These are phyloP conservation scores for Cirrhinus molitorella DNA, from an alignment of 2,797 vertebrate genomes.

Conservation along the genomic window DNA sequence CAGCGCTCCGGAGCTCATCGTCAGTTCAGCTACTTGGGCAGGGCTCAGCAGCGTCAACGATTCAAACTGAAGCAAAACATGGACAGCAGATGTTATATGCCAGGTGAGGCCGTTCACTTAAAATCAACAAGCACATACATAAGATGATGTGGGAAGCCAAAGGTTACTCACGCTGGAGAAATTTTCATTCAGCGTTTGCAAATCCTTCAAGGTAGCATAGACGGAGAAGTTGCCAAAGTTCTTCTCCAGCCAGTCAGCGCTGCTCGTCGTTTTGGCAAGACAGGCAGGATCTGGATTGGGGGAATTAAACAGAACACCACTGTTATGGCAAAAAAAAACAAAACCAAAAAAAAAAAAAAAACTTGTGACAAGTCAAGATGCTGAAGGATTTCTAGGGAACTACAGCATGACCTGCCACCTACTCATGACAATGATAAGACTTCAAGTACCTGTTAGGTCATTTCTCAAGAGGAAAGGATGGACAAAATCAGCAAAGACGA, in stretches of 20 bases:
- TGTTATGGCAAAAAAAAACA: neutral
- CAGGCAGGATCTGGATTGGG: neutral
- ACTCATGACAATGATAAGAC: neutral
- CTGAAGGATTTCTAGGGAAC: too few relatives aligned
- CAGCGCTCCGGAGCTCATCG: constrained; percentile 44
- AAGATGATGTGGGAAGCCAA: too few relatives aligned
- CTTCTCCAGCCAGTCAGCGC: constrained; percentile 9
- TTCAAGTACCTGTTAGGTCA: constrained; percentile 63
- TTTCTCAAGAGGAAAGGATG: constrained; percentile 55
- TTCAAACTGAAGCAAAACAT: constrained; percentile 43
- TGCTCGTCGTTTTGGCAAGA: neutral
- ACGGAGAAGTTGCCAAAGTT: constrained; percentile 9
- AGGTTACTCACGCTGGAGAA: constrained; percentile 25
- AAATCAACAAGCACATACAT: neutral
- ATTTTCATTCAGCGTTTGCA: constrained; percentile 6
- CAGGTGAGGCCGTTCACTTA: too few relatives aligned
- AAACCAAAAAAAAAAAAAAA: too few relatives aligned
- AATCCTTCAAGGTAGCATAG: neutral
- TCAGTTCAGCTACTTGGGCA: constrained; percentile 48
- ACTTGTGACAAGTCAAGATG: neutral
- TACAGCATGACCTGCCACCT: too few relatives aligned
- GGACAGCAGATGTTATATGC: neutral
- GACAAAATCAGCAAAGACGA: constrained; percentile 61
- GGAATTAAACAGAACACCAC: neutral
- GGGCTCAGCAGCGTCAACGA: constrained; percentile 42